Conservation (phyloP, 2,797 vertebrate genomes). For the Petrocephalus schoutedeni region DNA sequence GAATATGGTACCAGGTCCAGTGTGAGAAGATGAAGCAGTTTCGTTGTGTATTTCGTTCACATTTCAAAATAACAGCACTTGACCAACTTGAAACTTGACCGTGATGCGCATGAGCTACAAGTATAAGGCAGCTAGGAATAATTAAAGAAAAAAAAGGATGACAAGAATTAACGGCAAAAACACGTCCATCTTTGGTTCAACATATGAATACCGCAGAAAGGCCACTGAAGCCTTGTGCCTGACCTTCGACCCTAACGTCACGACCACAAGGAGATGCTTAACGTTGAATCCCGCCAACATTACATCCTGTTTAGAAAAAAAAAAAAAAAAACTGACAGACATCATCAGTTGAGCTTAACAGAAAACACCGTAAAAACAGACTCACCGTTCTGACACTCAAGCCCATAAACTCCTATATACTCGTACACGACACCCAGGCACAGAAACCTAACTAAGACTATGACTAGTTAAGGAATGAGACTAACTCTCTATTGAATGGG, state of each 20-base stretch:
- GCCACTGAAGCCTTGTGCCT: constrained; percentile 22
- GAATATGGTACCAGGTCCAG: not conserved
- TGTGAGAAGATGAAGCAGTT: not conserved
- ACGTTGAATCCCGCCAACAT: constrained; percentile 54
- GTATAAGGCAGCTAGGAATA: not conserved
- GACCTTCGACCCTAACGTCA: constrained; percentile 34
- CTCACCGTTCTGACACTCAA: not conserved
- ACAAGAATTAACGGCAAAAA: not conserved
- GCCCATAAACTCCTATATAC: constrained; percentile 28
- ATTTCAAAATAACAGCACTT: constrained; percentile 1
- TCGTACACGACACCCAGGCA: constrained; percentile 33
- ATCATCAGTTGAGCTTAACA: constrained; percentile 27
- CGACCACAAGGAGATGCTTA: constrained; percentile 31
- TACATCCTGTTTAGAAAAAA: constrained; percentile 33
- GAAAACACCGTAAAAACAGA: not conserved
- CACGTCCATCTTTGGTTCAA: not conserved
- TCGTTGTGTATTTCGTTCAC: not conserved
- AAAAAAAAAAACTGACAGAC: not conserved
- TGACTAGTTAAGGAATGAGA: constrained; percentile 22
- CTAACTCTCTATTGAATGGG: constrained; percentile 6
- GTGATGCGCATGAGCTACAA: not conserved
- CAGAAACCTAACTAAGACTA: not conserved
- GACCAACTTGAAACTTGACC: not conserved
- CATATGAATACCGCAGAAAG: not conserved
- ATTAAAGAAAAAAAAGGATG: not conserved